phyloP scores from a whole-genome alignment of 2,888 invertebrate genomes.

The Acheta domesticus region DNA sequence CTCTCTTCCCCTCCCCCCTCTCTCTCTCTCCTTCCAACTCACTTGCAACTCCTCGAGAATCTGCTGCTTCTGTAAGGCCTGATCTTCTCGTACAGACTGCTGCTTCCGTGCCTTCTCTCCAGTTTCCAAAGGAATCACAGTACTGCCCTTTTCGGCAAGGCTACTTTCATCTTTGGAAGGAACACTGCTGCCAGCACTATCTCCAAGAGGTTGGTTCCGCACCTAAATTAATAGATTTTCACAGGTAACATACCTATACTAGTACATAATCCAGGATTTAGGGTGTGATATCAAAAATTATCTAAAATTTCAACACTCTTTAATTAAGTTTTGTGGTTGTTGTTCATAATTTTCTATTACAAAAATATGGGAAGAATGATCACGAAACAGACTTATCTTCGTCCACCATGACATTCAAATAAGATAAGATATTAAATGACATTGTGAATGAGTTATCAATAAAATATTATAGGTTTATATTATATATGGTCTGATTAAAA shows the following conservation, averaged over 20 bases:
- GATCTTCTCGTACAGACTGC: constrained; percentile 51
- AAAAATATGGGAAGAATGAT: too few relatives aligned
- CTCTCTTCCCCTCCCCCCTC: not conserved
- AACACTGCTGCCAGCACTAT: constrained; percentile 37
- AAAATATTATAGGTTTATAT: too few relatives aligned
- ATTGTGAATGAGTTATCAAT: too few relatives aligned
- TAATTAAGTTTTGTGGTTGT: too few relatives aligned
- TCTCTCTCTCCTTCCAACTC: not conserved
- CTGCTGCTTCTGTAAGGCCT: constrained; percentile 64
- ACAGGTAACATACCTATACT: not conserved
- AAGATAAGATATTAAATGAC: too few relatives aligned
- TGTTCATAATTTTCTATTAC: too few relatives aligned
- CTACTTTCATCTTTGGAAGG: constrained; percentile 52
- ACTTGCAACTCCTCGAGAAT: constrained; percentile 64
- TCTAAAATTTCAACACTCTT: too few relatives aligned
- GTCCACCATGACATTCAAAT: too few relatives aligned
- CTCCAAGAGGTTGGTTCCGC: constrained; percentile 48
- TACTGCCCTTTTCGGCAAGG: constrained; percentile 51
- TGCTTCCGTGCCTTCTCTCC: constrained; percentile 30
- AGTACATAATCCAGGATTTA: not conserved
- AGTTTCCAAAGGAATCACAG: constrained; percentile 32
- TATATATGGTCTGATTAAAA: too few relatives aligned
- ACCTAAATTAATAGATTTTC: constrained; percentile 40
- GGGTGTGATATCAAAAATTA: too few relatives aligned
- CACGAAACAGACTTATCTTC: too few relatives aligned